Conservation (phyloP, 1,140 invertebrate genomes). For the Asobara japonica region DNA sequence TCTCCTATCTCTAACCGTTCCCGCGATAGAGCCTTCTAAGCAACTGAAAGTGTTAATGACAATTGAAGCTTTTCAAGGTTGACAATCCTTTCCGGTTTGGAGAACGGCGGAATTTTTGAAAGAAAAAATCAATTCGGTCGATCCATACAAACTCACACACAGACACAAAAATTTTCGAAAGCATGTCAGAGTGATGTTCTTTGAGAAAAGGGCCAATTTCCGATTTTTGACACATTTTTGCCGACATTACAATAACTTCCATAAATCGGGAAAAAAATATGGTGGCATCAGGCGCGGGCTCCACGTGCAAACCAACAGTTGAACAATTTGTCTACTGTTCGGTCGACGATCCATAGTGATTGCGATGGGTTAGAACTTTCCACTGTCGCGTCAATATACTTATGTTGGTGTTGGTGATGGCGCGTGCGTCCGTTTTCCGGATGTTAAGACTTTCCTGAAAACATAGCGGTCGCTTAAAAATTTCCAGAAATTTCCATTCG, state of each 20-base stretch:
- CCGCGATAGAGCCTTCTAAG: no score
- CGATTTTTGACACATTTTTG: no score
- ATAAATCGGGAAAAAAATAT: neutral
- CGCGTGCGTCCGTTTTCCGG: conserved; percentile 53
- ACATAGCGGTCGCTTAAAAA: conserved; percentile 39
- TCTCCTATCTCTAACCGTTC: no score
- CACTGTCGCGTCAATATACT: conserved; percentile 24
- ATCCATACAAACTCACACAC: no score
- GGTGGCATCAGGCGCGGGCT: neutral
- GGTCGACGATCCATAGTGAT: neutral
- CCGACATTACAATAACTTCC: neutral
- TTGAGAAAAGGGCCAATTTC: no score
- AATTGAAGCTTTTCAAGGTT: no score
- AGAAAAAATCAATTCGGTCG: no score
- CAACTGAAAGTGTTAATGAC: no score
- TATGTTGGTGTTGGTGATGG: conserved; percentile 19
- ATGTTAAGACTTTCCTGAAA: conserved; percentile 58
- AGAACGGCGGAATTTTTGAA: no score
- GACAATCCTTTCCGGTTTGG: no score
- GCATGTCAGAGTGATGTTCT: no score
- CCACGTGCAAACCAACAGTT: neutral
- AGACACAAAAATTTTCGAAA: no score
- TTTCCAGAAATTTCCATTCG: neutral
- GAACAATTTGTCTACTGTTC: neutral
- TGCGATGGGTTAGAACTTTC: conserved; percentile 46